Evolutionary conservation across 37 sponge, comb jelly and placozoan genomes (phyloP), one percentile per base, ranked within the genome.

Genomic region (Oscarella lobularis): DNA sequence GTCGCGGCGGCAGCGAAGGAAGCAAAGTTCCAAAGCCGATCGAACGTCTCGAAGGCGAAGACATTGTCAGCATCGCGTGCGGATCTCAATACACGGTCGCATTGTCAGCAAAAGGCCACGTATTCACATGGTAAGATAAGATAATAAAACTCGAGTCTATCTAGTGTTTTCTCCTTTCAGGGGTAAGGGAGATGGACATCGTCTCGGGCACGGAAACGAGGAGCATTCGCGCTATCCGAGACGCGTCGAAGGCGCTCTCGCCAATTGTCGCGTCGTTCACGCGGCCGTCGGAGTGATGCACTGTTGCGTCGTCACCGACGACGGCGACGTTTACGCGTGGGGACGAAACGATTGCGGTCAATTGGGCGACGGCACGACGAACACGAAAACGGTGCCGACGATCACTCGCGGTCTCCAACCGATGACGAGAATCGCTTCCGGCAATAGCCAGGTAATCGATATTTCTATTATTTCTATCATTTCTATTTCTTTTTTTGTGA

Each of bases 21-120:
- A 72, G 74, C 32, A 34, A 36, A 66, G 5, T 33, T 6, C 85
- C 85, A 30, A 38, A 33, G 68, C 76, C 60, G 33, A 35, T 79
- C 31, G 83, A 78, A 37, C 66, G 81, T 75, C 66, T 74, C 27
- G 37, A 74, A 33, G 80, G 74, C 33, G 83, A 75, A 36, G 74
- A 78, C 35, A 88, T 95, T 38, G 79, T 67, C 9, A 85, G 89
- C 78, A 36, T 95, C 0, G 85, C 85, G 67, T 91, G 93, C 81
- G 96, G 96, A 2, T 66, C 78, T 0, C 96, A 95, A 69, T 95
- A 88, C 75, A 91, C 96, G 4, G 77, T 85, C 1, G 76, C 88
- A n/a, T 84, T 95, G 48, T 86, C 93, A 2, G 84, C 84, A 38
- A 82, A 80, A 38, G 96, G 96, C 35, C 86, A 73, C 6, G 87